Conservation (phyloP, 1,140 invertebrate genomes). For the Argopecten irradians region DNA sequence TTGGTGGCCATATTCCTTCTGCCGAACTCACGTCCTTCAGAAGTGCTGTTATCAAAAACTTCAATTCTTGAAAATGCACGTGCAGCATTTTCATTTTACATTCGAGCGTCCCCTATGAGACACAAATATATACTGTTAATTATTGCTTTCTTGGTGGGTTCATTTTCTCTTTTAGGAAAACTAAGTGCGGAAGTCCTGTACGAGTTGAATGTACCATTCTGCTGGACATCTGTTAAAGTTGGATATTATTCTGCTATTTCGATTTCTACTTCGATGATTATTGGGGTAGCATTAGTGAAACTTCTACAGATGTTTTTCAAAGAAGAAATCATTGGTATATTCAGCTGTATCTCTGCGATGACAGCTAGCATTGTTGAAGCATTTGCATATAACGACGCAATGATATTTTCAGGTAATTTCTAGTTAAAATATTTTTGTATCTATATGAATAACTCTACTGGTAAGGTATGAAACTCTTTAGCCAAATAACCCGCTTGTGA, state of each 20-base stretch:
- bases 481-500: too few relatives aligned
- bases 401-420: slow-evolving; percentile 33
- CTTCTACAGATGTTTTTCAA: slow-evolving; percentile 25
- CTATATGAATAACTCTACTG: too few relatives aligned
- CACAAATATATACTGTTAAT: slow-evolving; percentile 35
- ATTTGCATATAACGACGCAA: background rate
- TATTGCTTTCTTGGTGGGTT: slow-evolving; percentile 33
- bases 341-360: background rate
- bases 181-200: slow-evolving; percentile 34
- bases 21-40: slow-evolving; percentile 33
- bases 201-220: slow-evolving; percentile 44
- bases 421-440: too few relatives aligned
- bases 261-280: background rate
- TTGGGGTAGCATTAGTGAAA: background rate
- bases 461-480: too few relatives aligned
- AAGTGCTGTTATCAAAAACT: background rate
- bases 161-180: slow-evolving; percentile 21
- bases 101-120: background rate
- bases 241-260: slow-evolving; percentile 37
- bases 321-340: slow-evolving; percentile 28
- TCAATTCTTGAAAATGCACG: background rate
- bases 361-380: background rate
- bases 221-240: slow-evolving; percentile 46
- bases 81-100: slow-evolving; percentile 28
- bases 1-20: slow-evolving; percentile 30